These are phyloP conservation scores for Halichoeres trimaculatus DNA, from an alignment of 2,113 vertebrate species.

Conservation along the genomic window DNA sequence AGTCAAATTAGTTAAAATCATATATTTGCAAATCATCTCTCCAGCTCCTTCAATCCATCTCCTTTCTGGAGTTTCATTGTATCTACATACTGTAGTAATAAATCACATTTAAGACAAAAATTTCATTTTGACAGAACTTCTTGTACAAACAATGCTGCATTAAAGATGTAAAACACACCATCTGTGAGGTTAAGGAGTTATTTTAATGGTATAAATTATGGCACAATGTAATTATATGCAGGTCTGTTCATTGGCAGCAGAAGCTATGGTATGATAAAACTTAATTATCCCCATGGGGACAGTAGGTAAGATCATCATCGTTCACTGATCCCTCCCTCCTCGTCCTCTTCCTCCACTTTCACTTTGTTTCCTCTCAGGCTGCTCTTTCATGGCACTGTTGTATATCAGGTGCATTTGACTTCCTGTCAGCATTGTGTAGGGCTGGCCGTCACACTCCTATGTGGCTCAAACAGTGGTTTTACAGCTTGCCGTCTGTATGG, in stretches of 20 bases:
- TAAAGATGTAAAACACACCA: slow-evolving; percentile 31
- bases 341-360: slow-evolving; percentile 37
- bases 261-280: slow-evolving; percentile 68
- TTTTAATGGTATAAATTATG: slow-evolving; percentile 65
- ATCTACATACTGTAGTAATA: slow-evolving; percentile 13
- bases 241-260: slow-evolving; percentile 67
- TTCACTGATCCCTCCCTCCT: slow-evolving; percentile 43
- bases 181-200: slow-evolving; percentile 61
- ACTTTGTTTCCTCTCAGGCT: slow-evolving; percentile 17
- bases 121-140: slow-evolving; percentile 19
- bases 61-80: slow-evolving; percentile 16
- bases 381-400: not conserved
- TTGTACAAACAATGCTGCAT: slow-evolving; percentile 2
- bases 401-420: slow-evolving; percentile 28
- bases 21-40: slow-evolving; percentile 59
- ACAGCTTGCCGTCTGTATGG: slow-evolving; percentile 52
- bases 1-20: slow-evolving; percentile 66
- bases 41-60: slow-evolving; percentile 27
- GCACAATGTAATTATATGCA: slow-evolving; percentile 66
- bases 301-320: slow-evolving; percentile 48
- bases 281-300: slow-evolving; percentile 64
- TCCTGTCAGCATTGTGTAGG: slow-evolving; percentile 42
- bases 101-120: slow-evolving; percentile 15
- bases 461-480: slow-evolving; percentile 70
- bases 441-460: slow-evolving; percentile 33